Evolutionary conservation across 2,888 invertebrate species (phyloP).

Genomic region (Erannis defoliaria): DNA sequence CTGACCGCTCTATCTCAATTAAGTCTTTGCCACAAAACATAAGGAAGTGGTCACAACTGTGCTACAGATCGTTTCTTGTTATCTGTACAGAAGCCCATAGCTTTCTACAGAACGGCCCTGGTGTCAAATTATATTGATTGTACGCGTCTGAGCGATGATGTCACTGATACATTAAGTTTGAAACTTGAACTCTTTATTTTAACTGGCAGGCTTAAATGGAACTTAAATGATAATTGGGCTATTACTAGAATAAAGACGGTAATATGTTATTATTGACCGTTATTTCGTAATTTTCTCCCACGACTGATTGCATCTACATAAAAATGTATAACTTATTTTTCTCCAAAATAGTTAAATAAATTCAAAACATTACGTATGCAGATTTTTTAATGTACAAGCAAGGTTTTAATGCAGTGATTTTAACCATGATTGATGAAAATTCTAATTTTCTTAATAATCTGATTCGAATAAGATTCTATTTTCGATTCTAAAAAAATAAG

Average conservation of each 20-base stretch:
- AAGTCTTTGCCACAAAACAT: conserved; percentile 62
- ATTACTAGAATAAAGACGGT: neutral
- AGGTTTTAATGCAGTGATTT: too few relatives aligned
- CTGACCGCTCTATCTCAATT: conserved; percentile 7
- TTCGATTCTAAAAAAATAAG: too few relatives aligned
- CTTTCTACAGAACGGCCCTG: conserved; percentile 42
- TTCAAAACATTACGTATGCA: too few relatives aligned
- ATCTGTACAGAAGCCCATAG: conserved; percentile 71
- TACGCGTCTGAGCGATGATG: conserved; percentile 22
- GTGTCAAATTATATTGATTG: conserved; percentile 36
- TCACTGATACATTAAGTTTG: conserved; percentile 23
- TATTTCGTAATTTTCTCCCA: neutral
- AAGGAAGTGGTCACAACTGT: conserved; percentile 57
- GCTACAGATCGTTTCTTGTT: conserved; percentile 60
- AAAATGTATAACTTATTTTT: too few relatives aligned
- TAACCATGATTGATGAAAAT: too few relatives aligned
- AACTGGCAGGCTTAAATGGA: neutral
- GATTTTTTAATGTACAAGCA: too few relatives aligned
- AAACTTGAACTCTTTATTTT: conserved; percentile 8
- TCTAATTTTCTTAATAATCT: too few relatives aligned
- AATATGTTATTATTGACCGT: neutral
- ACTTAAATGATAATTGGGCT: neutral
- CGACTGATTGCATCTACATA: too few relatives aligned
- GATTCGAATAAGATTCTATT: too few relatives aligned
- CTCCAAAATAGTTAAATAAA: too few relatives aligned